These are phyloP conservation scores for Eonycteris spelaea DNA, from an alignment of 2,113 vertebrate genomes.

Conservation along the genomic window DNA sequence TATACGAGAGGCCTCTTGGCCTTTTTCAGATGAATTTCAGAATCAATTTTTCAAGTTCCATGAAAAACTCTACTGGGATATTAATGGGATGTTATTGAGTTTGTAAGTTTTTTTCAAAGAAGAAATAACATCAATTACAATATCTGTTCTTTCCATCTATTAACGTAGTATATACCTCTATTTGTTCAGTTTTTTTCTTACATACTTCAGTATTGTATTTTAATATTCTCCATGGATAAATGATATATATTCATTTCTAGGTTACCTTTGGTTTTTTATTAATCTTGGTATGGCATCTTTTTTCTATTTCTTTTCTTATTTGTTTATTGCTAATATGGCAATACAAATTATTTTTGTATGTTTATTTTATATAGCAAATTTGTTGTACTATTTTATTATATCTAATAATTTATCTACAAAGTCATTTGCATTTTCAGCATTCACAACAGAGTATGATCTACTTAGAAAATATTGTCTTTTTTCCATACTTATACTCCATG, in stretches of 20 bases:
- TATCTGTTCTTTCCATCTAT: background rate
- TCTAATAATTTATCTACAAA: background rate
- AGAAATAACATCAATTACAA: background rate
- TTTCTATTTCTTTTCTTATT: background rate
- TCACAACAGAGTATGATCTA: background rate
- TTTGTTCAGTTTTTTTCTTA: background rate
- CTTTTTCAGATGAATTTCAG: background rate
- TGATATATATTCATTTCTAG: background rate
- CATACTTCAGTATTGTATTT: background rate
- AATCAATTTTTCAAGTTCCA: background rate
- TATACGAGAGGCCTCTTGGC: background rate
- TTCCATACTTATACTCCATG: background rate
- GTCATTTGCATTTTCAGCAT: background rate
- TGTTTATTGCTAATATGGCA: background rate
- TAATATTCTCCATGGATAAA: background rate
- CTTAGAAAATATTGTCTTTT: background rate
- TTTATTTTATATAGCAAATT: background rate
- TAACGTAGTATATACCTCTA: background rate
- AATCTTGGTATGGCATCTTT: background rate
- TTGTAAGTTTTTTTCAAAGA: background rate
- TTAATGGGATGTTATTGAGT: conserved; percentile 16
- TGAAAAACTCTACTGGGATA: background rate
- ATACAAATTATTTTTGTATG: background rate
- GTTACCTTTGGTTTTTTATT: background rate
- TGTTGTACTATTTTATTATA: background rate